Conservation (phyloP, 2,797 vertebrate species). For the Valencia hispanica region DNA sequence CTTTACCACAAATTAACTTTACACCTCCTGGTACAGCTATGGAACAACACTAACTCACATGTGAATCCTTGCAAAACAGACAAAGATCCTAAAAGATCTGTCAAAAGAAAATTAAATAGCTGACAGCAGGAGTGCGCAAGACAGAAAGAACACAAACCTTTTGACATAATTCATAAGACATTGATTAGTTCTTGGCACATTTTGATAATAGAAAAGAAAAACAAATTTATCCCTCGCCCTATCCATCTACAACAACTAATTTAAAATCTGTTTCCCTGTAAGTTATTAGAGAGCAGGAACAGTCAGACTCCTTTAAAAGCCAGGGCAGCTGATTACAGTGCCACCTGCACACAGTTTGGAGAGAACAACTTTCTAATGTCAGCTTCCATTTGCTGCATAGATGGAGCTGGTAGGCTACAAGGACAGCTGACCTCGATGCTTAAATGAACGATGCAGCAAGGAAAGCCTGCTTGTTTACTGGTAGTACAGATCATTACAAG, state of each 20-base stretch:
- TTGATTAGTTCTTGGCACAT: neutral
- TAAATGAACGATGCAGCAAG: conserved; percentile 39
- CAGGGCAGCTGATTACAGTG: conserved; percentile 54
- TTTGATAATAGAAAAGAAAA: neutral
- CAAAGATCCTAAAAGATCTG: neutral
- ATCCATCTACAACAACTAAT: conserved; percentile 32
- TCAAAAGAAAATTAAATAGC: neutral
- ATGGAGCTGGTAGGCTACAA: conserved; percentile 28
- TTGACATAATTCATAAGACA: conserved; percentile 6
- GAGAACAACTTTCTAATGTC: conserved; percentile 59
- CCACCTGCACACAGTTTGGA: conserved; percentile 51
- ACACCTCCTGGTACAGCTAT: conserved; percentile 20
- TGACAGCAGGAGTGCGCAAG: neutral
- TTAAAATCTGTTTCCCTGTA: conserved; percentile 48
- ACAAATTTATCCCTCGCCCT: neutral
- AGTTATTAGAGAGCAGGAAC: conserved; percentile 48
- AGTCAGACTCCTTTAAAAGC: conserved; percentile 52
- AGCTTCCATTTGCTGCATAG: conserved; percentile 62
- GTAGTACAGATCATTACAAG: conserved; percentile 50
- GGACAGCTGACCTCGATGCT: conserved; percentile 61
- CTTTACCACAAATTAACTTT: neutral
- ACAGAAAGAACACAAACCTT: neutral
- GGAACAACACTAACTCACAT: conserved; percentile 38
- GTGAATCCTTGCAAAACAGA: conserved; percentile 37
- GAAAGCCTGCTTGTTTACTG: conserved; percentile 48